Percentiles rank a stretch among this genome's conserved stretches.
Evolutionary conservation across 2,113 vertebrate species (phyloP).

Genomic region (Peucedramus taeniatus): DNA sequence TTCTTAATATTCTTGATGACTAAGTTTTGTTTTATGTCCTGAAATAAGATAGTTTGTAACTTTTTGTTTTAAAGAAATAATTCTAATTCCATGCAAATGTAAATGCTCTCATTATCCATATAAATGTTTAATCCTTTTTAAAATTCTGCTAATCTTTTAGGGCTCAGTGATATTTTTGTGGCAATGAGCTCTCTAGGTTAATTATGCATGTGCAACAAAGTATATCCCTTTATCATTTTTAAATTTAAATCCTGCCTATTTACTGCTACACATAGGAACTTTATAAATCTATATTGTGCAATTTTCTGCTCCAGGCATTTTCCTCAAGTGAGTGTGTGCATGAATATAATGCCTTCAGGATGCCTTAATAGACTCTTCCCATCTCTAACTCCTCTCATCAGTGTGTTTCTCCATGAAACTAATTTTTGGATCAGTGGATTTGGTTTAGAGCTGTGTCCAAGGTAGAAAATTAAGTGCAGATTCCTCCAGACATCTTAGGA

Average conservation of each 20-base stretch:
- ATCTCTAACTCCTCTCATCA: background rate
- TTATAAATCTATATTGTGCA: background rate
- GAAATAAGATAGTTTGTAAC: background rate
- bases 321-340: background rate
- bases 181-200: slow-evolving; percentile 12
- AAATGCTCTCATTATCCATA: slow-evolving; percentile 25
- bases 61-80: background rate
- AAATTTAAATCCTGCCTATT: slow-evolving; percentile 44
- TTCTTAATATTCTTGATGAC: background rate
- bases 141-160: slow-evolving; percentile 49
- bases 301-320: slow-evolving; percentile 6
- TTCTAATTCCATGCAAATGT: background rate
- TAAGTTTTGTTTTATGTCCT: background rate
- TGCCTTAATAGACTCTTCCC: background rate
- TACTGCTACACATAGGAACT: background rate
- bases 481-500: background rate
- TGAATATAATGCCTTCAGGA: background rate
- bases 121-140: slow-evolving; percentile 52
- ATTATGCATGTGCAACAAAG: slow-evolving; percentile 37
- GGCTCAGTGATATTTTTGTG: slow-evolving; percentile 38
- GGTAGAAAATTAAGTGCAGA: background rate
- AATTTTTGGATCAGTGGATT: background rate
- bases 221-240: slow-evolving; percentile 35
- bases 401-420: background rate
- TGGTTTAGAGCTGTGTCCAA: background rate